phyloP scores from a whole-genome alignment of 2,113 vertebrate genomes.

The Pipa parva region DNA sequence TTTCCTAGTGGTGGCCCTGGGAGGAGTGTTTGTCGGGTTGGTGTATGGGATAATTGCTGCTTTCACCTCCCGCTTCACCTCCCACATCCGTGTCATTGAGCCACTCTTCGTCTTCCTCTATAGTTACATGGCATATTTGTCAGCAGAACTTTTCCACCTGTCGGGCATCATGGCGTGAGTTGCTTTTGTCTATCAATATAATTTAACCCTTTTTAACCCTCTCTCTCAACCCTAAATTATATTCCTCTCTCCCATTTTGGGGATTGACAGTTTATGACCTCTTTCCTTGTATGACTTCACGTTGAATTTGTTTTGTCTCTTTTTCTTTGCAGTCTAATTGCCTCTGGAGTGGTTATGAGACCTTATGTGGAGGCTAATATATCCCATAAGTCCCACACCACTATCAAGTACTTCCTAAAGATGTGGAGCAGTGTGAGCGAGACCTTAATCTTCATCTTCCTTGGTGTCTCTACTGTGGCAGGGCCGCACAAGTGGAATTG shows the following conservation, averaged over 20 bases:
- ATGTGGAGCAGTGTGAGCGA: conserved; percentile 99
- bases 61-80: conserved; percentile 95
- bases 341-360: conserved; percentile 86
- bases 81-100: conserved; percentile 93
- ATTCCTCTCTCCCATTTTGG: neutral
- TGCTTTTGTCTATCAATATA: neutral
- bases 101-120: conserved; percentile 97
- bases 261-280: neutral
- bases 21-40: conserved; percentile 84
- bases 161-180: conserved; percentile 99
- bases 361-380: conserved; percentile 98
- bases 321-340: conserved; percentile 74
- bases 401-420: conserved; percentile 97
- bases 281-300: no score
- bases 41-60: conserved; percentile 87
- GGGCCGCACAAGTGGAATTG: conserved; percentile 91
- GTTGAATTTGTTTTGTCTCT: neutral
- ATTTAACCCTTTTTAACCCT: neutral
- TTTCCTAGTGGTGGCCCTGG: conserved; percentile 88
- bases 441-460: conserved; percentile 96
- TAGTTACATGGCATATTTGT: conserved; percentile 98
- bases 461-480: conserved; percentile 89
- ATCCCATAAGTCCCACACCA: conserved; percentile 97
- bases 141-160: conserved; percentile 92
- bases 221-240: neutral